Evolutionary conservation across 2,888 invertebrate species (phyloP).

Genomic region (Perithous albicinctus): DNA sequence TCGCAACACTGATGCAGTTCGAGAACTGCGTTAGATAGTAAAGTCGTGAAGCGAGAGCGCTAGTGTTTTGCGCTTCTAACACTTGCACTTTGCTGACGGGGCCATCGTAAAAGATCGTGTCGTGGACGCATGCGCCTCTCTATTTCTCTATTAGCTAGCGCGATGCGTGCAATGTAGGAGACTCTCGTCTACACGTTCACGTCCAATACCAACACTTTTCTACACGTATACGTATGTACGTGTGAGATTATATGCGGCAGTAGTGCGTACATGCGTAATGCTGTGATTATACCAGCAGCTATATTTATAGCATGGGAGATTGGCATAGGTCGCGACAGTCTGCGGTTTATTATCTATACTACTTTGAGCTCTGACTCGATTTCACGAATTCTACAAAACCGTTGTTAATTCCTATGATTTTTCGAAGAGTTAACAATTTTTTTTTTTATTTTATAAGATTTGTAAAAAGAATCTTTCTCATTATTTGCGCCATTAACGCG

Average conservation of each 20-base stretch:
- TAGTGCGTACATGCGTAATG: slow-evolving; percentile 66
- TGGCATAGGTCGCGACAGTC: slow-evolving; percentile 81
- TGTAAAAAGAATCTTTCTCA: no score
- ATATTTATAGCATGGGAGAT: slow-evolving; percentile 81
- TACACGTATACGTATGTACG: not conserved
- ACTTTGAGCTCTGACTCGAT: not conserved
- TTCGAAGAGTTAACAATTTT: not conserved
- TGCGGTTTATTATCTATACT: slow-evolving; percentile 74
- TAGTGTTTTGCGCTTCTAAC: slow-evolving; percentile 1
- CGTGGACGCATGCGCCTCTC: slow-evolving; percentile 52
- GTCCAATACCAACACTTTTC: not conserved
- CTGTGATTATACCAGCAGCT: slow-evolving; percentile 77
- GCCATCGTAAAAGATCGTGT: slow-evolving; percentile 48
- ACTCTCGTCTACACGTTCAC: slow-evolving; percentile 17
- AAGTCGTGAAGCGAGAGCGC: slow-evolving; percentile 16
- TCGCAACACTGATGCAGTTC: slow-evolving; percentile 35
- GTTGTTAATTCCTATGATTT: not conserved
- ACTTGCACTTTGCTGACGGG: slow-evolving; percentile 54
- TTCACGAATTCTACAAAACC: not conserved
- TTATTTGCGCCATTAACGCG: no score
- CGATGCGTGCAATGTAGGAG: slow-evolving; percentile 26
- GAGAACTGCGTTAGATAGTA: slow-evolving; percentile 43
- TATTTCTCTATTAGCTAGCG: slow-evolving; percentile 44
- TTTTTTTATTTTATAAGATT: no score
- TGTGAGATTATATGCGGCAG: slow-evolving; percentile 5